Evolutionary conservation across 2,888 invertebrate species (phyloP).

Genomic region (Antheraea yamamai): DNA sequence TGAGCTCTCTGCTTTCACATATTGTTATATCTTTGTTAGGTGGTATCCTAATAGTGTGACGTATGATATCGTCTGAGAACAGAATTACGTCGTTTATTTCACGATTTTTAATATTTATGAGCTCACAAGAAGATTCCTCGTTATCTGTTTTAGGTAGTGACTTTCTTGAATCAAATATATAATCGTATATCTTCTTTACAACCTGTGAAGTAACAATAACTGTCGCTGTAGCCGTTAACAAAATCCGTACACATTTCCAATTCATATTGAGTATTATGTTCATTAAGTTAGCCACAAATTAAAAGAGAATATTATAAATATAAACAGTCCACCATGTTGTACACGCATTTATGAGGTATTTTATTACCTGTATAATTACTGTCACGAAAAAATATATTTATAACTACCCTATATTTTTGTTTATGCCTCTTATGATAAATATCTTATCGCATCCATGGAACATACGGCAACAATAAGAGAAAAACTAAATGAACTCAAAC

Average conservation of each 20-base stretch:
- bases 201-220: slow-evolving; percentile 68
- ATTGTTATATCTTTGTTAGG: slow-evolving; percentile 65
- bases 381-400: slow-evolving; percentile 22
- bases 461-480: not conserved
- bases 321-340: slow-evolving; percentile 66
- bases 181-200: slow-evolving; percentile 64
- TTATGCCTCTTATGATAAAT: not conserved
- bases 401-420: slow-evolving; percentile 43
- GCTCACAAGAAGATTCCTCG: slow-evolving; percentile 60
- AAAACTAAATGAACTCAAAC: not conserved
- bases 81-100: slow-evolving; percentile 77
- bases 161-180: slow-evolving; percentile 52
- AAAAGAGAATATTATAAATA: slow-evolving; percentile 35
- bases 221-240: slow-evolving; percentile 72
- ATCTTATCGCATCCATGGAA: not conserved
- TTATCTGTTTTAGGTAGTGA: slow-evolving; percentile 39
- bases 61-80: slow-evolving; percentile 70
- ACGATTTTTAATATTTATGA: slow-evolving; percentile 58
- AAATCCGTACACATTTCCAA: slow-evolving; percentile 71
- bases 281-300: slow-evolving; percentile 42
- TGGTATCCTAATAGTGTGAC: slow-evolving; percentile 63
- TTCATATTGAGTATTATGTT: slow-evolving; percentile 53
- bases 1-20: slow-evolving; percentile 71
- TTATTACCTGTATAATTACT: not conserved
- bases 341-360: slow-evolving; percentile 53